Evolutionary conservation across 2,888 invertebrate genomes (phyloP), one percentile per base, ranked within the genome.

Genomic region (Andrena marginata): DNA sequence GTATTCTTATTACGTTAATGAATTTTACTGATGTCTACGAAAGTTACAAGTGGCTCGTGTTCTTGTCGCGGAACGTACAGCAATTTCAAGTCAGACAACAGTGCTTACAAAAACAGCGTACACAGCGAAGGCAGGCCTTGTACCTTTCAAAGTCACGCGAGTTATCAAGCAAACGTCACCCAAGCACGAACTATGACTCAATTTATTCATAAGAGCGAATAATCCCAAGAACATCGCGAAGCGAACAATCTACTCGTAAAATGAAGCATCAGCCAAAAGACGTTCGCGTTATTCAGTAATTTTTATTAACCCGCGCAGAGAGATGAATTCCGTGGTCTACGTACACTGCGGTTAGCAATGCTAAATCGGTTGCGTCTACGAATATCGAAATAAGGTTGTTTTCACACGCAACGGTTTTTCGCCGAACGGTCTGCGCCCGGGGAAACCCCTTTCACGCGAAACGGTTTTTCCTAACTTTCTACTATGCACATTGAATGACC

Each of bases 301-400:
- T 56, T 56, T 23, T 0, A 56, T 56, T 26, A 56, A 3, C 13
- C 10, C 8, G 56, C 10, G 3, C 8, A 26, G 23, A 10, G 1
- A 2, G 8, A 26, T 8, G 23, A 56, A 23, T 23, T 23, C 8
- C 26, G 1, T 8, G 31, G 2, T 1, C 23, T 0, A 26, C n/a
- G 4, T 49, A 56, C 48, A 48, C 29, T 6, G 48, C 49, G 70
- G 70, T 79, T 62, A 62, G 49, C 42, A 56, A 77, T 51, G 60
- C 8, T 69, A 54, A 76, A 68, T 71, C 67, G 56, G 68, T 63
- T 33, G 51, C 42, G n/a, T 16, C n/a, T 60, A 42, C 42, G 33
- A 35, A 56, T 60, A 76, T 70, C 74, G 64, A 67, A 68, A 60
- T 42, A 13, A 42, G 42, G 13, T 13, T 42, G 42, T 42, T 13